These are phyloP conservation scores for Cryptotermes secundus DNA, from an alignment of 1,140 invertebrate genomes.

Conservation along the genomic window DNA sequence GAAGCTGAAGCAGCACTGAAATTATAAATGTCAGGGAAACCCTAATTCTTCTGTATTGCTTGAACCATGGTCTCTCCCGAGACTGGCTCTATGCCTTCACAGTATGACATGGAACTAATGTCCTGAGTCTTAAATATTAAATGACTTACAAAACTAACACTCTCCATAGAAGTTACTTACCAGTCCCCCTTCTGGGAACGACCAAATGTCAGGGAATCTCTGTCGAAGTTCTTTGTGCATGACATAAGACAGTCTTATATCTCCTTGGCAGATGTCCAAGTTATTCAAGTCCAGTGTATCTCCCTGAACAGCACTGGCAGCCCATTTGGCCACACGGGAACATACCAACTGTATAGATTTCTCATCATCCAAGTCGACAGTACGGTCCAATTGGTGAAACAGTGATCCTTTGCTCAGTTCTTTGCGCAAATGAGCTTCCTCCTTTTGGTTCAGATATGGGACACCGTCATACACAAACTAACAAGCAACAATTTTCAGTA, in stretches of 20 bases:
- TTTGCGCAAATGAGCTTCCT: constrained; percentile 45
- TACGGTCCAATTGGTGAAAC: constrained; percentile 40
- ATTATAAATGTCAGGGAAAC: not conserved
- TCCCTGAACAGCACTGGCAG: constrained; percentile 42
- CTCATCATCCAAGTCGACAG: constrained; percentile 48
- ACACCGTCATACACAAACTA: constrained; percentile 68
- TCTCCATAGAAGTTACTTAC: constrained; percentile 49
- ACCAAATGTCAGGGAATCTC: constrained; percentile 54
- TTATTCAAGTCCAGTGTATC: constrained; percentile 41
- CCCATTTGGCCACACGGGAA: constrained; percentile 47
- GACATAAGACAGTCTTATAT: constrained; percentile 47
- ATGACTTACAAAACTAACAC: constrained; percentile 22
- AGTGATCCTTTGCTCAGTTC: constrained; percentile 43
- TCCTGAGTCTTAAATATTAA: constrained; percentile 43
- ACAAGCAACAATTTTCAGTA: constrained; percentile 39
- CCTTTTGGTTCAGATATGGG: constrained; percentile 61
- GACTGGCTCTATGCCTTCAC: not conserved
- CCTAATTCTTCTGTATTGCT: not conserved
- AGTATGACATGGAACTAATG: not conserved
- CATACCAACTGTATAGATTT: constrained; percentile 44
- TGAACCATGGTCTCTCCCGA: not conserved
- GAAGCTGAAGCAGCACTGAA: not conserved
- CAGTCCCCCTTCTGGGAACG: constrained; percentile 41
- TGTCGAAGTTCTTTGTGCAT: constrained; percentile 55
- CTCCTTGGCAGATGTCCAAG: constrained; percentile 42